These are phyloP conservation scores for Heliornis fulica DNA, from an alignment of 2,113 vertebrate species.

Conservation along the genomic window DNA sequence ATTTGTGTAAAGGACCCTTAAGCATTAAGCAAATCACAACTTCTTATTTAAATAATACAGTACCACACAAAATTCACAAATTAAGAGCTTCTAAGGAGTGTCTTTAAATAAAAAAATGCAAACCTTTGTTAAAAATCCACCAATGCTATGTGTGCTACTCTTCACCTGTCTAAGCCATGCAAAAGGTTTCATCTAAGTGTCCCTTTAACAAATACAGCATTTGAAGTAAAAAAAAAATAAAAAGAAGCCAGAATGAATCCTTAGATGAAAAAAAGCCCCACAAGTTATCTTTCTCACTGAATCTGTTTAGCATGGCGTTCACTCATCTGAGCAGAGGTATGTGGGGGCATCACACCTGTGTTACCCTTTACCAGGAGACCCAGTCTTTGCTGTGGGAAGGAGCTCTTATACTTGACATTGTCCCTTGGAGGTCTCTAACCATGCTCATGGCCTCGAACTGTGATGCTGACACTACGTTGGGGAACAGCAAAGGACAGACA, in stretches of 20 bases:
- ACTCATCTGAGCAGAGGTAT: not conserved
- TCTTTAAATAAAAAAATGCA: conserved; percentile 22
- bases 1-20: conserved; percentile 59
- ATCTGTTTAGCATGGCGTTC: not conserved
- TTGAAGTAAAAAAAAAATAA: not conserved
- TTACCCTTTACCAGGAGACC: not conserved
- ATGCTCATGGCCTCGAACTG: rapidly evolving
- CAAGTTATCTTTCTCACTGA: not conserved
- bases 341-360: not conserved
- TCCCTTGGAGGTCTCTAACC: not conserved
- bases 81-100: not conserved
- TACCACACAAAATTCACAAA: conserved; percentile 18
- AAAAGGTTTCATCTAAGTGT: conserved; percentile 30
- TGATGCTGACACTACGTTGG: not conserved
- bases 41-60: conserved; percentile 29
- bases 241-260: not conserved
- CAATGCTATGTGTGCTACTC: not conserved
- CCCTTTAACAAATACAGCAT: conserved; percentile 19
- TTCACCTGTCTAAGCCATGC: not conserved
- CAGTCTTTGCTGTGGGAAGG: not conserved
- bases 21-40: conserved; percentile 41
- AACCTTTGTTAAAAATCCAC: not conserved
- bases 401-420: not conserved
- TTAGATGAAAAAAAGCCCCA: not conserved
- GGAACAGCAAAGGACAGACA: not conserved